Percentiles rank a stretch among this genome's conserved stretches.
Conservation (phyloP, 2,888 invertebrate species). For the Neuroscelio doddi region DNA sequence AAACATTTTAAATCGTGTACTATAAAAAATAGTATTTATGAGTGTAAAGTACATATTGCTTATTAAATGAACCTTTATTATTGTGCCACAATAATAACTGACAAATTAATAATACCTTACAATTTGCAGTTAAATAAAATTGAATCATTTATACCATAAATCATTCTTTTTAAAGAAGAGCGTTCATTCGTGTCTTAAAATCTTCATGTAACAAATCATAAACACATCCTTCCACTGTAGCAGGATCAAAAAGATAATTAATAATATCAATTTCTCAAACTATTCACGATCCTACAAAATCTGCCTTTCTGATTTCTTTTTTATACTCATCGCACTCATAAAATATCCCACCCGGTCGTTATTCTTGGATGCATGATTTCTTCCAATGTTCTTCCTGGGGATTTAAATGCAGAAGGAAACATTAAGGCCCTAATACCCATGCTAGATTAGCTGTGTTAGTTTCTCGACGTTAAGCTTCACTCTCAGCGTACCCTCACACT, state of each 20-base stretch:
- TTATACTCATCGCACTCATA: conserved; percentile 10
- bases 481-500: conserved; percentile 61
- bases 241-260: conserved; percentile 1
- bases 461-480: conserved; percentile 55
- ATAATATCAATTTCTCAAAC: conserved; percentile 10
- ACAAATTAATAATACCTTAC: too few species aligned
- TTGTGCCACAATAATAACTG: too few species aligned
- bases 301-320: conserved; percentile 7
- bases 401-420: conserved; percentile 49
- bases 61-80: too few species aligned
- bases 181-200: too few species aligned
- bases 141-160: too few species aligned
- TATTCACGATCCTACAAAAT: conserved; percentile 1
- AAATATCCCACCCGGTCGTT: conserved; percentile 7
- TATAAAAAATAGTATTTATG: too few species aligned
- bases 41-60: too few species aligned
- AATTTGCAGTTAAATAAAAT: too few species aligned
- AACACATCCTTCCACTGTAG: not conserved
- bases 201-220: not conserved
- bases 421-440: conserved; percentile 51
- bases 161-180: too few species aligned
- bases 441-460: conserved; percentile 27
- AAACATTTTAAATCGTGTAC: too few species aligned
- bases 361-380: conserved; percentile 10
- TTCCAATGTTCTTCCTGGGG: conserved; percentile 29